Percentiles rank a stretch among this genome's conserved stretches.
phyloP scores from a whole-genome alignment of 2,797 vertebrate genomes.

The Petrocephalus schoutedeni region DNA sequence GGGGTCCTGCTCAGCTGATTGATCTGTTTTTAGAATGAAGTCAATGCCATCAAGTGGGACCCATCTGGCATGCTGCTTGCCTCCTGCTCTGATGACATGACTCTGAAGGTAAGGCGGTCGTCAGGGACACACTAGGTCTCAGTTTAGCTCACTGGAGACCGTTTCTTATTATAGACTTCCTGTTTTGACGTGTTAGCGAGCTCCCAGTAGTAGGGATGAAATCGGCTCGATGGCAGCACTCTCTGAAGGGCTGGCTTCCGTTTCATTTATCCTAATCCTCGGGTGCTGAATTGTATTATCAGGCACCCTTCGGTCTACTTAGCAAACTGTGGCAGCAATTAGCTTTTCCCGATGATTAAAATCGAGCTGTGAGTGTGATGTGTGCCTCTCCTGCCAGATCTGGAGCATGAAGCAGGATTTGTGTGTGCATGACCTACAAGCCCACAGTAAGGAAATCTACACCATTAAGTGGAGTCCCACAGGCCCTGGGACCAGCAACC shows the following conservation, averaged over 20 bases:
- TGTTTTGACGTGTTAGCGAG: not conserved
- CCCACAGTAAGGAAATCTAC: conserved; percentile 94
- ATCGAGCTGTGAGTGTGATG: not conserved
- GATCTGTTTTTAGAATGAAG: conserved; percentile 75
- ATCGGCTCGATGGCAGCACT: not conserved
- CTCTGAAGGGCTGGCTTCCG: not conserved
- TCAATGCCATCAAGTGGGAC: conserved; percentile 95
- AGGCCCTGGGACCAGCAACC: conserved; percentile 84
- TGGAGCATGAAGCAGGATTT: conserved; percentile 96
- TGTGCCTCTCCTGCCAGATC: conserved; percentile 60
- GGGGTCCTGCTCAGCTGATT: not conserved
- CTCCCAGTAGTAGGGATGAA: not conserved
- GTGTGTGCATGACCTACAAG: conserved; percentile 91
- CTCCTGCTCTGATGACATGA: conserved; percentile 94
- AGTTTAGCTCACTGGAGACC: not conserved
- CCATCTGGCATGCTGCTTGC: conserved; percentile 88
- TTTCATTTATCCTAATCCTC: not conserved
- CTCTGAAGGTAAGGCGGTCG: conserved; percentile 71
- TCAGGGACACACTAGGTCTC: not conserved
- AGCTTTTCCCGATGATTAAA: not conserved
- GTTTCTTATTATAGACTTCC: not conserved
- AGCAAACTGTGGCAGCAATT: not conserved
- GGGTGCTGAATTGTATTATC: not conserved
- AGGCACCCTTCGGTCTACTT: not conserved
- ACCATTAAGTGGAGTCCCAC: conserved; percentile 97